Evolutionary conservation across 2,797 vertebrate species (phyloP).

Genomic region (Schizopygopsis malacanthus): DNA sequence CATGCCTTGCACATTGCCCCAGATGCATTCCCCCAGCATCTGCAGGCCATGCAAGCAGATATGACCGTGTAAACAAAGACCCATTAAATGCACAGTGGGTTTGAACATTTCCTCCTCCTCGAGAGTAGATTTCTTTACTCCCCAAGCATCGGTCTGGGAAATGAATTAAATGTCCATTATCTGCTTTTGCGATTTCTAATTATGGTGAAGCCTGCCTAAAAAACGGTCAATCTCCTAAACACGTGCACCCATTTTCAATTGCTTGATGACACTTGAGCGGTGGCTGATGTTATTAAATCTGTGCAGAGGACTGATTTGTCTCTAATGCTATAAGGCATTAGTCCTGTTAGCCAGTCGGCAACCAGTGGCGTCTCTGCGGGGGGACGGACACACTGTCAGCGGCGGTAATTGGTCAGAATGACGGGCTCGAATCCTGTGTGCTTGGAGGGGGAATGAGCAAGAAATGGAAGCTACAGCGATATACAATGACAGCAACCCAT

Average conservation of each 20-base stretch:
- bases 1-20: slow-evolving; percentile 28
- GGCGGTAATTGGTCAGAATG: slow-evolving; percentile 60
- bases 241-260: slow-evolving; percentile 35
- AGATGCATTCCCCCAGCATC: slow-evolving; percentile 40
- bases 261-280: slow-evolving; percentile 45
- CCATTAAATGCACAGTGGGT: slow-evolving; percentile 40
- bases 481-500: neutral
- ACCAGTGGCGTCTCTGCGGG: slow-evolving; percentile 45
- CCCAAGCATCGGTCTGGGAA: slow-evolving; percentile 1
- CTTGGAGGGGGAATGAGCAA: neutral
- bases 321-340: slow-evolving; percentile 58
- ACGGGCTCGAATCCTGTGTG: slow-evolving; percentile 19
- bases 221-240: slow-evolving; percentile 37
- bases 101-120: neutral
- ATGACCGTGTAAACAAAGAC: neutral
- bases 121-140: neutral
- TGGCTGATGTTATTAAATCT: slow-evolving; percentile 63
- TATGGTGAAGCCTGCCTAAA: slow-evolving; percentile 33
- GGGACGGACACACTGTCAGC: slow-evolving; percentile 41
- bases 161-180: slow-evolving; percentile 53
- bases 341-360: slow-evolving; percentile 49
- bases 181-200: slow-evolving; percentile 58
- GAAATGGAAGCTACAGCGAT: neutral
- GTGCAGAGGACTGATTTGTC: slow-evolving; percentile 51
- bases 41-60: neutral